Evolutionary conservation across 2,113 vertebrate species (phyloP), one percentile per base, ranked within the genome.

Genomic region (Dendrocopos noguchii): DNA sequence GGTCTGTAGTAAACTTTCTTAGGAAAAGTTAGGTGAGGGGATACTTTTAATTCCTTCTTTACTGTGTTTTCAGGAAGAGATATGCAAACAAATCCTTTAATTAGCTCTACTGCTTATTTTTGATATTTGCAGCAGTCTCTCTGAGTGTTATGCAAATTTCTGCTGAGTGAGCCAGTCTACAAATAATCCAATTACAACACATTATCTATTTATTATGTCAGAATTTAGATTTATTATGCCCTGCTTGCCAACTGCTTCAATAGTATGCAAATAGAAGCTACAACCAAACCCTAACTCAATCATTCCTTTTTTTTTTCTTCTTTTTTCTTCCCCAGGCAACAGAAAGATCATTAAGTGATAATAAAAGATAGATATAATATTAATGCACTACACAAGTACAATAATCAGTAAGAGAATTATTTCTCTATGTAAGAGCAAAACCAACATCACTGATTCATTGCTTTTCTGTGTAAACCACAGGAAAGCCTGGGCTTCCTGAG

Each of bases 311-410:
- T 87, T 97, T 27, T 27, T 25, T 6, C 22, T 52, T 29, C 0
- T 71, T 42, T 27, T 0, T 70, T 42, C 86, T 76, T 91, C 95
- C 97, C 97, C 87, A 94, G 95, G 83, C 87, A 97, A 96, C 90
- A 95, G 95, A 96, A 97, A 91, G 89, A 97, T 97, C 96, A 97
- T 97, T 97, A 97, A 93, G 80, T 94, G 95, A 97, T 97, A 96
- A 93, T 80, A 96, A 91, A 97, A 97, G 80, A 78, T 63, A 86
- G 91, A 93, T 90, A 88, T 80, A 95, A 97, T 96, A 91, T 75
- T 92, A 96, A 97, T 95, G 77, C 90, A 94, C 95, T 97, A 91
- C 79, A 95, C 63, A 95, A 91, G 61, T 85, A 90, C 80, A 96
- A 89, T 91, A 97, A 91, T 88, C 80, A 97, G 97, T 93, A 97